phyloP scores from a whole-genome alignment of 1,140 invertebrate species.

The Phenacoccus solenopsis region DNA sequence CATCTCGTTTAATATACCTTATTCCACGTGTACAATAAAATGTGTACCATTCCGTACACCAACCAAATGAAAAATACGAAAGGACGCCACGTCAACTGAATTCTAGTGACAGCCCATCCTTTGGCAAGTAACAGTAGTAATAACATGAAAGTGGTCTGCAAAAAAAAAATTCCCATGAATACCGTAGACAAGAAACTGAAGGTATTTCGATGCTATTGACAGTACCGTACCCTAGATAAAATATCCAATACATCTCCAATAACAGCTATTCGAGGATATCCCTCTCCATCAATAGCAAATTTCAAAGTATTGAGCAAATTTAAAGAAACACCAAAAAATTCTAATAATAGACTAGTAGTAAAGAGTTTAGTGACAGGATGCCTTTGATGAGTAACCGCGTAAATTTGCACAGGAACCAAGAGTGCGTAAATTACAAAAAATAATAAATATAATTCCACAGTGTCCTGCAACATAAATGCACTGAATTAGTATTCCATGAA shows the following conservation, averaged over 20 bases:
- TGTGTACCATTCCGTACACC: constrained; percentile 78
- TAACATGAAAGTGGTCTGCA: constrained; percentile 85
- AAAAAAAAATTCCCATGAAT: constrained; percentile 33
- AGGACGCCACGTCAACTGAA: constrained; percentile 72
- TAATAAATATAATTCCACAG: constrained; percentile 78
- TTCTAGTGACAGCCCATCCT: constrained; percentile 89
- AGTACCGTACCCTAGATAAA: constrained; percentile 58
- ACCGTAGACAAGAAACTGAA: no score
- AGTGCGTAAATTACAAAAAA: constrained; percentile 81
- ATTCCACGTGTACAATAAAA: constrained; percentile 90
- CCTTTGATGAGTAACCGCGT: constrained; percentile 71
- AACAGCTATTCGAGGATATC: constrained; percentile 62
- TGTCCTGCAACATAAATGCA: constrained; percentile 46
- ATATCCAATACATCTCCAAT: constrained; percentile 86
- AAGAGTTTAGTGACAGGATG: constrained; percentile 87
- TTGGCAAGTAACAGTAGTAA: constrained; percentile 85
- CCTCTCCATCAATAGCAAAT: constrained; percentile 79
- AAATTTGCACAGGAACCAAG: constrained; percentile 75
- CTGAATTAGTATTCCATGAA: neutral
- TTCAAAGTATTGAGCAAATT: constrained; percentile 80
- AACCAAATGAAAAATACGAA: constrained; percentile 84
- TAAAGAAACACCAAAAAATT: constrained; percentile 69
- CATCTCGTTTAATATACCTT: constrained; percentile 60
- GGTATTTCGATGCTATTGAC: no score
- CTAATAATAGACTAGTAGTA: constrained; percentile 69